phyloP scores from a whole-genome alignment of 37 sponge, comb jelly and placozoan species.

The Haliclona indistincta region DNA sequence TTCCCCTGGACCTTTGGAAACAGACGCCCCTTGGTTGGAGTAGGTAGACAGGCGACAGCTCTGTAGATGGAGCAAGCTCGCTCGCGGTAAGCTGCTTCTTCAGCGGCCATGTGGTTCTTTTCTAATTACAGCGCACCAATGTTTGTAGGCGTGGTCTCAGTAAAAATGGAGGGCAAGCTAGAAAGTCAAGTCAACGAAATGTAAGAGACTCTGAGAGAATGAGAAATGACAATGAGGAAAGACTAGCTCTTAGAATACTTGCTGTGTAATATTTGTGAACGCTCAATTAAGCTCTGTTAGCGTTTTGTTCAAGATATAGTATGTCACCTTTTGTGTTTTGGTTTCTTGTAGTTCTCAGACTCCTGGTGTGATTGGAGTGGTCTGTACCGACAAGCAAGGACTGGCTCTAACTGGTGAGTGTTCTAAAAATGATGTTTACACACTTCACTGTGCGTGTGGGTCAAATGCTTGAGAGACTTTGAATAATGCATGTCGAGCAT shows the following conservation, averaged over 20 bases:
- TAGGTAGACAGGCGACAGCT: constrained; percentile 18
- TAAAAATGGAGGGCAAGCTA: constrained; percentile 58
- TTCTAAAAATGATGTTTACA: too few relatives aligned
- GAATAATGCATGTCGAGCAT: too few relatives aligned
- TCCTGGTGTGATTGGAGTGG: constrained; percentile 69
- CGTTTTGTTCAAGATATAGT: too few relatives aligned
- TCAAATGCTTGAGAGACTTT: too few relatives aligned
- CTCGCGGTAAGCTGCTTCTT: constrained; percentile 6
- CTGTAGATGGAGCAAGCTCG: constrained; percentile 15
- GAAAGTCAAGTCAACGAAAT: constrained; percentile 69
- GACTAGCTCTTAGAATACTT: not conserved
- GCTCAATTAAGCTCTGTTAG: too few relatives aligned
- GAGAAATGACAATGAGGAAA: not conserved
- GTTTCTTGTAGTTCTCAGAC: constrained; percentile 58
- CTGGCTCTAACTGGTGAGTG: constrained; percentile 55
- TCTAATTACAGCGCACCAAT: not conserved
- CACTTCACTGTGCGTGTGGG: too few relatives aligned
- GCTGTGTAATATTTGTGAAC: not conserved
- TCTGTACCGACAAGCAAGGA: constrained; percentile 60
- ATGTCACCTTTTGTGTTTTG: not conserved
- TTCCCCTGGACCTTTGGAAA: not conserved
- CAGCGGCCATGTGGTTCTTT: not conserved
- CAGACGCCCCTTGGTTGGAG: not conserved
- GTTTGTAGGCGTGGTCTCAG: not conserved
- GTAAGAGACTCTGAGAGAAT: constrained; percentile 17